These are phyloP conservation scores for Tachysurus fulvidraco DNA, from an alignment of 2,113 vertebrate species.

Conservation along the genomic window DNA sequence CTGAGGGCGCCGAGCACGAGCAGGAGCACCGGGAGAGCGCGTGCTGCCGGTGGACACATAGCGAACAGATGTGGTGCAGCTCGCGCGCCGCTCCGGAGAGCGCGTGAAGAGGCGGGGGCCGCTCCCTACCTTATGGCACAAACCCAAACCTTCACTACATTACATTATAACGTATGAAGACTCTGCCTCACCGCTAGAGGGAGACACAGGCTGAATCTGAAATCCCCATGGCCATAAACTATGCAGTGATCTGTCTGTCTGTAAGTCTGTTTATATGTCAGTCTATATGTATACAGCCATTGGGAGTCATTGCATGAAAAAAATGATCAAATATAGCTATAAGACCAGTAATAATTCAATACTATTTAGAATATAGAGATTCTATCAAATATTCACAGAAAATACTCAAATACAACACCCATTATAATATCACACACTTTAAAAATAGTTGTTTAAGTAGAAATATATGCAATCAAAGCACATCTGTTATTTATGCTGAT, in stretches of 20 bases:
- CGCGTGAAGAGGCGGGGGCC: constrained; percentile 51
- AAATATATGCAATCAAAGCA: background rate
- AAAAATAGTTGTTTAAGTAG: background rate
- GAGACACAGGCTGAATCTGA: constrained; percentile 13
- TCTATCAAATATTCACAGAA: background rate
- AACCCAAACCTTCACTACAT: background rate
- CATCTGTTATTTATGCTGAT: background rate
- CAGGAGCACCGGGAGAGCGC: constrained; percentile 73
- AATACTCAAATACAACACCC: background rate
- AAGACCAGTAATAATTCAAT: too few relatives aligned
- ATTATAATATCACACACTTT: background rate
- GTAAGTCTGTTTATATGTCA: background rate
- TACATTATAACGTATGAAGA: too few relatives aligned
- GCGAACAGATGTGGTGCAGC: constrained; percentile 61
- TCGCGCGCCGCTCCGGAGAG: constrained; percentile 58
- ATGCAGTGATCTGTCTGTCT: background rate
- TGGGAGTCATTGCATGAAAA: background rate
- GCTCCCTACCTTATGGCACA: constrained; percentile 25
- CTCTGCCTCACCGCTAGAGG: constrained; percentile 15
- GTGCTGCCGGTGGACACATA: constrained; percentile 73
- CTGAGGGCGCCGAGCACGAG: constrained; percentile 68
- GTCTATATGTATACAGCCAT: background rate
- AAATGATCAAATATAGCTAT: too few relatives aligned
- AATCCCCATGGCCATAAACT: background rate
- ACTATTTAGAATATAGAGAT: too few relatives aligned